These are phyloP conservation scores for Drosophila miranda DNA, from an alignment of 1,140 invertebrate species.

Conservation along the genomic window DNA sequence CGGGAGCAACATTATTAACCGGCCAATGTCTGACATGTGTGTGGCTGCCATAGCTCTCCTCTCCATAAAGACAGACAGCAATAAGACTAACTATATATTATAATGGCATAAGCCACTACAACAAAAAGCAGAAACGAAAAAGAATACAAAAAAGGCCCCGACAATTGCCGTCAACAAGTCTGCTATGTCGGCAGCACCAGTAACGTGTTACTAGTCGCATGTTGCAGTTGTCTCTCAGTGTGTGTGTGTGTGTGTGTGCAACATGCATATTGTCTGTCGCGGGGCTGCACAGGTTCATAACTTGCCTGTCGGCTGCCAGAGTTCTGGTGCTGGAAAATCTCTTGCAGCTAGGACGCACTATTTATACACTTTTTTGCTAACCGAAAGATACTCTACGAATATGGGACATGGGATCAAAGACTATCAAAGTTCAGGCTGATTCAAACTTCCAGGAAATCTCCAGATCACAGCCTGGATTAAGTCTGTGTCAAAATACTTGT, in stretches of 20 bases:
- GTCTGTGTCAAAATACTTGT: too few relatives aligned
- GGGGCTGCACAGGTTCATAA: slow-evolving; percentile 65
- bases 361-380: slow-evolving; percentile 4
- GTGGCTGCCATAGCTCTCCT: slow-evolving; percentile 51
- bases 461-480: too few relatives aligned
- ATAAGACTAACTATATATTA: slow-evolving; percentile 75
- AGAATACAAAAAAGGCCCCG: slow-evolving; percentile 29
- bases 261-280: slow-evolving; percentile 51
- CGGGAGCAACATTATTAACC: slow-evolving; percentile 74
- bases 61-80: slow-evolving; percentile 46
- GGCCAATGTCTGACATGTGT: slow-evolving; percentile 62
- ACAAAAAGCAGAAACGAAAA: slow-evolving; percentile 30
- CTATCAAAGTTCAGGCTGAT: too few relatives aligned
- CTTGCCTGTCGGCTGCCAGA: slow-evolving; percentile 53
- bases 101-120: slow-evolving; percentile 61
- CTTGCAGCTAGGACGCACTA: background rate
- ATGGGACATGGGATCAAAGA: too few relatives aligned
- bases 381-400: too few relatives aligned
- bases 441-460: too few relatives aligned
- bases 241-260: slow-evolving; percentile 49
- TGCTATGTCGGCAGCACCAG: slow-evolving; percentile 43
- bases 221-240: slow-evolving; percentile 12
- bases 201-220: slow-evolving; percentile 49
- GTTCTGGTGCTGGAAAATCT: slow-evolving; percentile 48
- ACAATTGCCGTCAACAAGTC: slow-evolving; percentile 77